Conservation (phyloP, 1,140 invertebrate species). For the Trachelipus rathkii region DNA sequence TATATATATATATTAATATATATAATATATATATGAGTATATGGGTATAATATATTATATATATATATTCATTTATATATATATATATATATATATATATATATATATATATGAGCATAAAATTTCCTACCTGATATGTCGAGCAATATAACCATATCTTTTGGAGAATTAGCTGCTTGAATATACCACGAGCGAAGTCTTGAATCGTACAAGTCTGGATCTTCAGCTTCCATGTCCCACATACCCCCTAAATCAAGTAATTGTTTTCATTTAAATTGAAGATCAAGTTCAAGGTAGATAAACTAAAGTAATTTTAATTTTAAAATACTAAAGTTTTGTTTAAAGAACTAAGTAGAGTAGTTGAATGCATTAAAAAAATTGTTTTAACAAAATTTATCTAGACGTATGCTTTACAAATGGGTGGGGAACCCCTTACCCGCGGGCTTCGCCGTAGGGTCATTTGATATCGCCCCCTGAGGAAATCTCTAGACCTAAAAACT, state of each 20-base stretch:
- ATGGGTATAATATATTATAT: not conserved
- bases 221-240: slow-evolving; percentile 51
- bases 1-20: not conserved
- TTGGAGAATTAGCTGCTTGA: slow-evolving; percentile 92
- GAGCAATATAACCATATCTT: slow-evolving; percentile 92
- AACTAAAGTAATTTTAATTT: too few species aligned
- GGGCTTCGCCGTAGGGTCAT: too few species aligned
- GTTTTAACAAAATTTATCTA: too few species aligned
- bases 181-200: slow-evolving; percentile 89
- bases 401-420: too few species aligned
- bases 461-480: too few species aligned
- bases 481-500: too few species aligned
- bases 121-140: slow-evolving; percentile 62
- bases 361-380: too few species aligned
- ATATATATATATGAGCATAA: not conserved
- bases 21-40: not conserved
- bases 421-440: too few species aligned
- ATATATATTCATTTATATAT: slow-evolving; percentile 1
- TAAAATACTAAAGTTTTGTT: too few species aligned
- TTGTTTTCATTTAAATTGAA: too few species aligned
- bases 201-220: slow-evolving; percentile 77
- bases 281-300: too few species aligned
- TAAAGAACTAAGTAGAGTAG: too few species aligned
- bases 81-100: slow-evolving; percentile 15
- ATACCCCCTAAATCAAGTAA: slow-evolving; percentile 30